Percentiles rank a stretch among this genome's conserved stretches.
These are phyloP conservation scores for Tanytarsus gracilentus DNA, from an alignment of 2,888 invertebrate species.

Conservation along the genomic window DNA sequence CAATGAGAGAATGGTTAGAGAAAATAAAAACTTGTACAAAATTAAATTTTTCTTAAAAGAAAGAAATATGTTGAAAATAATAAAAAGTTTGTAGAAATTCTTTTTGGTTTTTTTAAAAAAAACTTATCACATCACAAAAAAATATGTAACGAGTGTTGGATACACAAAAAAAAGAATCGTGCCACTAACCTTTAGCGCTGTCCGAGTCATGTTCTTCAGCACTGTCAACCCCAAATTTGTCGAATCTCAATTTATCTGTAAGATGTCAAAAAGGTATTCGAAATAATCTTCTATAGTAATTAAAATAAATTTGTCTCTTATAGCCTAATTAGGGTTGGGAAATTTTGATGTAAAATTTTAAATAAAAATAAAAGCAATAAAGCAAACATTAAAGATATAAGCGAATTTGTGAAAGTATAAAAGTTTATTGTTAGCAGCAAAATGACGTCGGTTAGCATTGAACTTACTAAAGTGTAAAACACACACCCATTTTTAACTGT, in stretches of 20 bases:
- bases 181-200: conserved; percentile 30
- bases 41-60: no score
- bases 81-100: not conserved
- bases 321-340: no score
- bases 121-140: not conserved
- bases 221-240: conserved; percentile 1
- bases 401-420: not conserved
- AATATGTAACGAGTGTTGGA: not conserved
- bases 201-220: conserved; percentile 27
- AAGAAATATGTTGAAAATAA: not conserved
- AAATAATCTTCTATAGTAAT: no score
- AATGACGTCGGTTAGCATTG: conserved; percentile 8
- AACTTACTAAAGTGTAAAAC: not conserved
- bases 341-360: not conserved
- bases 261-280: conserved; percentile 6
- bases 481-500: not conserved
- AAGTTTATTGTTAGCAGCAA: conserved; percentile 11
- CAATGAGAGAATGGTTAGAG: not conserved
- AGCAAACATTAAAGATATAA: not conserved
- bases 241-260: conserved; percentile 24
- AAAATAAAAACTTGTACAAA: not conserved
- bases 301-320: no score
- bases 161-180: not conserved
- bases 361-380: not conserved
- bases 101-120: conserved; percentile 6